A percentile compares a stretch with the other conserved stretches of the same genome.
Evolutionary conservation across 2,113 vertebrate species (phyloP).

Genomic region (Pyxicephalus adspersus): DNA sequence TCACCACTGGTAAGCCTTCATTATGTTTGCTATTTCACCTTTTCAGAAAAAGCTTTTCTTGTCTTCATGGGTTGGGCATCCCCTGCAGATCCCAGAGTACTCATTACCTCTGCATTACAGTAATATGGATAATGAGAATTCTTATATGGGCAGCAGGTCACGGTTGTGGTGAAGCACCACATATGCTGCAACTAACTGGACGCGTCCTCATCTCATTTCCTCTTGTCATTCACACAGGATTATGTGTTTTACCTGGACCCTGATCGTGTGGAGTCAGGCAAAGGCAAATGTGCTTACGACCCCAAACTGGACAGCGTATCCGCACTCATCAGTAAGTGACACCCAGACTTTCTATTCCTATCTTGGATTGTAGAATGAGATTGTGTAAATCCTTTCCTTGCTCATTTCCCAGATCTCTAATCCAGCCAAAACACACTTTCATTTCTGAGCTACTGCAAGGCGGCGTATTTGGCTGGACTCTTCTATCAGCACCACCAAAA

Average conservation of each 20-base stretch:
- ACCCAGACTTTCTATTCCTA: neutral
- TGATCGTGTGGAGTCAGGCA: conserved; percentile 94
- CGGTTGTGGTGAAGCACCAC: neutral
- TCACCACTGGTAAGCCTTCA: neutral
- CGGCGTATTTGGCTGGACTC: no score
- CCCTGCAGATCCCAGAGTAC: neutral
- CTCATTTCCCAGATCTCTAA: no score
- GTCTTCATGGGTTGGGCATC: conserved; percentile 27
- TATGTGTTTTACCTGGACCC: conserved; percentile 96
- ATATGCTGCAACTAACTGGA: neutral
- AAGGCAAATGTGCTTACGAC: conserved; percentile 97
- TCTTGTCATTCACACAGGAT: conserved; percentile 74
- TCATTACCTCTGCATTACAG: neutral
- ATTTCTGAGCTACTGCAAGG: no score
- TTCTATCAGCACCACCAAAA: no score
- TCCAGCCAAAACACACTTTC: no score
- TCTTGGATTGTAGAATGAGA: no score
- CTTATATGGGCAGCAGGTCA: neutral
- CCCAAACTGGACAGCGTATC: conserved; percentile 97
- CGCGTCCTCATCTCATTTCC: conserved; percentile 3
- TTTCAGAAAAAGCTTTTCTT: neutral
- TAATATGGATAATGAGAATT: neutral
- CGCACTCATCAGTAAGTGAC: conserved; percentile 92
- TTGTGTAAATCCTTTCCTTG: no score
- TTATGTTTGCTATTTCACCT: conserved; percentile 7